Percentiles rank a stretch among this genome's conserved stretches.
These are phyloP conservation scores for Spea multiplicata DNA, from an alignment of 2,113 vertebrate species.

Conservation along the genomic window DNA sequence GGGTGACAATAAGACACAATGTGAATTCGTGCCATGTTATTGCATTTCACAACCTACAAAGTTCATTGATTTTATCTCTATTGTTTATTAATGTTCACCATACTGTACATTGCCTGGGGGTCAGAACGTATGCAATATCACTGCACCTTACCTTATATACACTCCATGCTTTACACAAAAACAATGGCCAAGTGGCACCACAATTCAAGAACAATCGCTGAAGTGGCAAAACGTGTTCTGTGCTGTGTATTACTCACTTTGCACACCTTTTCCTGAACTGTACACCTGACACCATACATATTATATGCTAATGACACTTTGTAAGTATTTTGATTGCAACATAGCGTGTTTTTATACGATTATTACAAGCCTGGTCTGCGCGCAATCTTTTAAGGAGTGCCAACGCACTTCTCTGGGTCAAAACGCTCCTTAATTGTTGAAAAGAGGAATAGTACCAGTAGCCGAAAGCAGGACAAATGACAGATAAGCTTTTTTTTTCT, in stretches of 20 bases:
- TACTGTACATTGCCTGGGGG: neutral
- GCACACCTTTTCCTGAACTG: neutral
- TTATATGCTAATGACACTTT: neutral
- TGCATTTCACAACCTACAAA: too few relatives aligned
- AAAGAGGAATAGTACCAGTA: neutral
- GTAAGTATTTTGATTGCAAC: slow-evolving; percentile 3
- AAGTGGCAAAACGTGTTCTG: neutral
- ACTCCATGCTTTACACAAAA: neutral
- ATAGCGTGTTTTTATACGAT: neutral
- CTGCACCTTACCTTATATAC: neutral
- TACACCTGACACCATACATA: neutral
- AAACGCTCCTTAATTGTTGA: neutral
- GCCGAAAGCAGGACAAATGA: neutral
- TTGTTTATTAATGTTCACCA: too few relatives aligned
- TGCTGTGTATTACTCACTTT: neutral
- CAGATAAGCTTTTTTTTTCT: neutral
- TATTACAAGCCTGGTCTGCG: neutral
- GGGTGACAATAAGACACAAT: too few relatives aligned
- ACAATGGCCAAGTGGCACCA: slow-evolving; percentile 13
- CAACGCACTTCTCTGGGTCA: neutral
- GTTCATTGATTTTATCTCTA: too few relatives aligned
- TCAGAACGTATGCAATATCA: neutral
- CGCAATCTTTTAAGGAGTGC: slow-evolving; percentile 3
- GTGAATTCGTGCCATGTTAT: too few relatives aligned
- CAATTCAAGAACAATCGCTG: neutral